Percentiles rank a stretch among this genome's conserved stretches.
These are phyloP conservation scores for Danio aesculapii DNA, from an alignment of 2,797 vertebrate genomes.

Conservation along the genomic window DNA sequence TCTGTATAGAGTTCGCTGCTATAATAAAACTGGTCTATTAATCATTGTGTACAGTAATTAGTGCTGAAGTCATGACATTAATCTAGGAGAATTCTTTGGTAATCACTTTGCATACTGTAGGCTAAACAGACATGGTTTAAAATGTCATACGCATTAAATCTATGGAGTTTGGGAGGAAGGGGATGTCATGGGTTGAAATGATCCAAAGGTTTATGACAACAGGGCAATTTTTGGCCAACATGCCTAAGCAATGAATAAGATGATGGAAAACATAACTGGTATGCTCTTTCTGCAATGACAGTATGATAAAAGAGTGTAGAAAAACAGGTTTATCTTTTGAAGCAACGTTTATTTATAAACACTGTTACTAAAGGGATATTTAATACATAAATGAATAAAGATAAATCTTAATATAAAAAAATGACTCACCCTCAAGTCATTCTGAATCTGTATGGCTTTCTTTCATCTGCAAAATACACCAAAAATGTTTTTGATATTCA, in stretches of 20 bases:
- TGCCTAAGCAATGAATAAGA: conserved; percentile 8
- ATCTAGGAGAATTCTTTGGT: neutral
- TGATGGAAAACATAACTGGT: neutral
- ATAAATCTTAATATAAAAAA: too few relatives aligned
- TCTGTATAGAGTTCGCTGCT: conserved; percentile 7
- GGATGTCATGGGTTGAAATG: neutral
- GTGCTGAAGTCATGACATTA: neutral
- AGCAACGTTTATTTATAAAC: neutral
- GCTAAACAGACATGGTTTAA: conserved; percentile 12
- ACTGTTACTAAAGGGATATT: too few relatives aligned
- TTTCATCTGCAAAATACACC: too few relatives aligned
- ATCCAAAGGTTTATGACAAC: conserved; percentile 13
- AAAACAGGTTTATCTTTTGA: neutral
- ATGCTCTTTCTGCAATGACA: neutral
- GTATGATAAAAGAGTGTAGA: neutral
- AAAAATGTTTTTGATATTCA: too few relatives aligned
- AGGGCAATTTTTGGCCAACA: conserved; percentile 9
- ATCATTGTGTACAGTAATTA: conserved; percentile 26
- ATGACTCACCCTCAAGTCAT: too few relatives aligned
- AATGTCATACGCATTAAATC: conserved; percentile 17
- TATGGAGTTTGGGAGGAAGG: conserved; percentile 4
- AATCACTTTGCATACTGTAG: neutral
- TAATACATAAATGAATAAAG: too few relatives aligned
- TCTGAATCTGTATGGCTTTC: too few relatives aligned
- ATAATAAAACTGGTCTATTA: conserved; percentile 2